A percentile compares a stretch with the other conserved stretches of the same genome.
phyloP scores from a whole-genome alignment of 2,113 vertebrate genomes.

The Lepidothrix coronata region DNA sequence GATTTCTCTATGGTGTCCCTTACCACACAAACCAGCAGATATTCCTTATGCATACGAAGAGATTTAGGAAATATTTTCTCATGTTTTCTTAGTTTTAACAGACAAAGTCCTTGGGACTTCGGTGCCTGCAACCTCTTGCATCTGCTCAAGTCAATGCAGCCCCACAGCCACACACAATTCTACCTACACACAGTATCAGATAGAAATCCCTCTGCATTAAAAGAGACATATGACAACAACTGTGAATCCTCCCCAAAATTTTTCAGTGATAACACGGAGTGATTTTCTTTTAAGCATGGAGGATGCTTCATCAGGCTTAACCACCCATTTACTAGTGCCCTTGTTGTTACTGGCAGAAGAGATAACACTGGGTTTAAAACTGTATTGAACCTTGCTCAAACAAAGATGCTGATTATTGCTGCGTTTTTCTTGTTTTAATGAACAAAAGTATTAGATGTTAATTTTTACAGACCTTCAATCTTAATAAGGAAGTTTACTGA shows the following conservation, averaged over 20 bases:
- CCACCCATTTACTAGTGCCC: background rate
- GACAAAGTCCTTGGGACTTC: background rate
- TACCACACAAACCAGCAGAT: background rate
- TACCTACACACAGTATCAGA: background rate
- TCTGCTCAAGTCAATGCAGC: background rate
- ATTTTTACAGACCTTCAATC: background rate
- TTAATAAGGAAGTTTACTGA: background rate
- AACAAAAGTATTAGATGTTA: background rate
- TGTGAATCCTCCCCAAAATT: background rate
- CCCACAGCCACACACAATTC: background rate
- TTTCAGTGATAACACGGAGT: background rate
- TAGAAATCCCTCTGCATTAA: background rate
- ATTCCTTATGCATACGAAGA: background rate
- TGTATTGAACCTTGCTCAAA: background rate
- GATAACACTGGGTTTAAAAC: accelerated
- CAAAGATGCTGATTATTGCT: background rate
- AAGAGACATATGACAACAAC: background rate
- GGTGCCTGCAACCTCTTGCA: background rate
- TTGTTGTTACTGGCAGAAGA: background rate
- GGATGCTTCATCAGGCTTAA: background rate
- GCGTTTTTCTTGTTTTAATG: background rate
- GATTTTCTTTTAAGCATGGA: background rate
- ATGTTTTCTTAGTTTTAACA: background rate
- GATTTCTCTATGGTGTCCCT: background rate
- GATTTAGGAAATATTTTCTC: background rate